These are phyloP conservation scores for Australoheros facetus DNA, from an alignment of 2,797 vertebrate genomes.

Conservation along the genomic window DNA sequence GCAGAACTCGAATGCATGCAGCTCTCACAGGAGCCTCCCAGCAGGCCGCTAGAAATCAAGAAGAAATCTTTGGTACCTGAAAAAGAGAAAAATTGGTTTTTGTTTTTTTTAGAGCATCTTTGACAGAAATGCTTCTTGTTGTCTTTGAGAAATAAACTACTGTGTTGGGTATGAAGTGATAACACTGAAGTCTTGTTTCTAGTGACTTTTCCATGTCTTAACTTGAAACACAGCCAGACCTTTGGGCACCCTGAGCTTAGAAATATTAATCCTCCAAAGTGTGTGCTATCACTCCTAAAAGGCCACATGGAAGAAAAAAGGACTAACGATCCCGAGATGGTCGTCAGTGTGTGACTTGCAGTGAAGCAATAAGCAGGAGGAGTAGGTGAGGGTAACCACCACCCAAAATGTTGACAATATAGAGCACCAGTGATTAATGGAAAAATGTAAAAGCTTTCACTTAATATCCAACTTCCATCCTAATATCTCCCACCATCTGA, in stretches of 20 bases:
- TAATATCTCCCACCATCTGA: background rate
- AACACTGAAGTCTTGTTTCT: background rate
- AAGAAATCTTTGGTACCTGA: too few relatives aligned
- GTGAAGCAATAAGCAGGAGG: background rate
- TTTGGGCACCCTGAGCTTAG: background rate
- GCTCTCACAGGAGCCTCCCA: too few relatives aligned
- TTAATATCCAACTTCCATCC: background rate
- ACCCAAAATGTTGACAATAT: background rate
- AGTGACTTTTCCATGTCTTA: background rate
- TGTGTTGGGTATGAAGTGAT: too few relatives aligned
- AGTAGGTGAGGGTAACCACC: background rate
- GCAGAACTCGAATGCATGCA: background rate
- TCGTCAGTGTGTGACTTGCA: background rate
- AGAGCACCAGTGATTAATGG: background rate
- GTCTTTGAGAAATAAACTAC: background rate
- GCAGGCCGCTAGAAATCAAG: too few relatives aligned
- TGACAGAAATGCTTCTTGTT: background rate
- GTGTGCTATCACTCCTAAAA: slow-evolving; percentile 6
- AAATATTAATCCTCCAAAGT: slow-evolving; percentile 36
- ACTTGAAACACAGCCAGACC: too few relatives aligned
- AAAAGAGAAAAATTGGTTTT: rapidly evolving
- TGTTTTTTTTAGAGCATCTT: rapidly evolving
- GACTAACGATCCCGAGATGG: background rate
- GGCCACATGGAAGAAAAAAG: background rate
- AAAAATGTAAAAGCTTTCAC: background rate